A percentile compares a stretch with the other conserved stretches of the same genome.
These are phyloP conservation scores for Plebejus melissa DNA, from an alignment of 2,888 invertebrate genomes.

Conservation along the genomic window DNA sequence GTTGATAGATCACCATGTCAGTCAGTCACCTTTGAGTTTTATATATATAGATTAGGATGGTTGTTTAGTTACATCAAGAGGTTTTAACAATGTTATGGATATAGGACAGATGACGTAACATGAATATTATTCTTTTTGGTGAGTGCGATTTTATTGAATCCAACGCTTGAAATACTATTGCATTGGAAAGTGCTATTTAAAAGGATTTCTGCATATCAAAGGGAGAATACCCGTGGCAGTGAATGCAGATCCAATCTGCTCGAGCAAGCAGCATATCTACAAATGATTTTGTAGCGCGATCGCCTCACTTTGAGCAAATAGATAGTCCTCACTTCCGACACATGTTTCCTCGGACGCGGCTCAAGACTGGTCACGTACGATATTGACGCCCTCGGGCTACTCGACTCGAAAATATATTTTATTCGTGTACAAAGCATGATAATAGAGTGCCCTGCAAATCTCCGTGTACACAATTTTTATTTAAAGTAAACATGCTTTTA, in stretches of 20 bases:
- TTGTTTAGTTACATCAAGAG: not conserved
- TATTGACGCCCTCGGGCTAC: conserved; percentile 74
- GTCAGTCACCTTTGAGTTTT: no score
- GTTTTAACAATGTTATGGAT: not conserved
- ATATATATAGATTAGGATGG: no score
- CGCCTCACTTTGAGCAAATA: conserved; percentile 72
- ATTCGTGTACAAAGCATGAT: conserved; percentile 33
- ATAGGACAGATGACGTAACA: not conserved
- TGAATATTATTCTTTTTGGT: not conserved
- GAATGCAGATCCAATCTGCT: conserved; percentile 38
- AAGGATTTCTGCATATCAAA: conserved; percentile 32
- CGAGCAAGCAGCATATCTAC: conserved; percentile 47
- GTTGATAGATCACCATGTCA: no score
- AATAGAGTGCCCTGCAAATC: conserved; percentile 8
- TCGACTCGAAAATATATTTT: conserved; percentile 62
- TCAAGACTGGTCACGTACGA: conserved; percentile 75
- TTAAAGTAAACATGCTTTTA: not conserved
- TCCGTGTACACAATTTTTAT: not conserved
- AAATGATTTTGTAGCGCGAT: conserved; percentile 66
- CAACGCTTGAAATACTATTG: conserved; percentile 25
- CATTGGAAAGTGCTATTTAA: conserved; percentile 27
- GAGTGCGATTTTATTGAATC: conserved; percentile 29
- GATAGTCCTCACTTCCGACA: conserved; percentile 77
- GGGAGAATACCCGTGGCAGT: conserved; percentile 30
- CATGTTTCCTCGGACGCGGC: conserved; percentile 71